These are phyloP conservation scores for Laticauda colubrina DNA, from an alignment of 2,113 vertebrate species.

Conservation along the genomic window DNA sequence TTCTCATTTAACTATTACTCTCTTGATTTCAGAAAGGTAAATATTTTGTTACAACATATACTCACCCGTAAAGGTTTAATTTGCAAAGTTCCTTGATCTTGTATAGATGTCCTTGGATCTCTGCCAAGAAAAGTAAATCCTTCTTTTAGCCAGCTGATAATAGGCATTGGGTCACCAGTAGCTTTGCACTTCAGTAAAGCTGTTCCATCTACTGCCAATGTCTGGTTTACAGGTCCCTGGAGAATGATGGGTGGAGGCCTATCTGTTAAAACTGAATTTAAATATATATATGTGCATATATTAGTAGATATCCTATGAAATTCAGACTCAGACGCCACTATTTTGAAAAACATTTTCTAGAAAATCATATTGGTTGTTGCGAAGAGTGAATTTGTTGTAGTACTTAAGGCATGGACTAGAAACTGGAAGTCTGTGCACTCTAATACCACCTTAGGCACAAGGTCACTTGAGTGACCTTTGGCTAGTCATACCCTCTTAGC, in stretches of 20 bases:
- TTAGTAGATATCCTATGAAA: conserved; percentile 31
- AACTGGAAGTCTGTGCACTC: background rate
- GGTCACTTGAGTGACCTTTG: background rate
- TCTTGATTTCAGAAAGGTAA: background rate
- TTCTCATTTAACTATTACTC: background rate
- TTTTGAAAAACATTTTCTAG: background rate
- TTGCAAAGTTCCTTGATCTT: conserved; percentile 90
- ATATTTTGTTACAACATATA: background rate
- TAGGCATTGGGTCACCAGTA: conserved; percentile 90
- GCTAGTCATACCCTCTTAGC: background rate
- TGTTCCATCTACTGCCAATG: conserved; percentile 85
- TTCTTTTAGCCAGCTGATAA: conserved; percentile 96
- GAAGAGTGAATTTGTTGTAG: background rate
- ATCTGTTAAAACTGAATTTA: conserved; percentile 86
- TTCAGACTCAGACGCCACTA: background rate
- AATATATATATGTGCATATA: conserved; percentile 16
- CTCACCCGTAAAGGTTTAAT: conserved; percentile 89
- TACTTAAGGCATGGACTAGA: background rate
- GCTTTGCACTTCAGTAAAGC: conserved; percentile 94
- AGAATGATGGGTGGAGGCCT: conserved; percentile 96
- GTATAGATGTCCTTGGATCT: conserved; percentile 88
- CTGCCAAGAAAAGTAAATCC: conserved; percentile 91
- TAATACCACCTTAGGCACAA: background rate
- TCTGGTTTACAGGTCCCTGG: conserved; percentile 95
- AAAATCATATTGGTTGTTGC: background rate